Base-by-base conservation (phyloP, 2,113 vertebrate genomes). In the Sinocyclocheilus anshuiensis region DNA sequence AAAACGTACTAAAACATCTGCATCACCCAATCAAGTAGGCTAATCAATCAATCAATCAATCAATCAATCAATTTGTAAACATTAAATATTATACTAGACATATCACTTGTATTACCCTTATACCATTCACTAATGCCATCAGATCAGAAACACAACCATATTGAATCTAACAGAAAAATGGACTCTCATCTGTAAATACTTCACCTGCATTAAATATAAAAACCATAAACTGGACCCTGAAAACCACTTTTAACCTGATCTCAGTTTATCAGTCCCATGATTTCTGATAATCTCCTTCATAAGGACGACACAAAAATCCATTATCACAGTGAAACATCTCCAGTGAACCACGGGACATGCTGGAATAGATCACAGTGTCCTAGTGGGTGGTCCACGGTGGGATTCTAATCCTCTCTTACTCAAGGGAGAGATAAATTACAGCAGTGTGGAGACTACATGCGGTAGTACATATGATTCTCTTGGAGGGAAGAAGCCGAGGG, bases 401-500 rank as follows among this genome's bases (percentile, higher is more conserved):
- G 55, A 57, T 72, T 84, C 82, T 74, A 59, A 84, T 84, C 50
- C 50, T 74, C 7, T 74, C n/a, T 74, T 74, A 72, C 53, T 74
- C 67, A 42, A 74, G 13, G 67, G 69, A 59, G 26, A 74, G 82
- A 84, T 57, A 74, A 74, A 84, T 84, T 72, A 57, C 67, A 45
- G 12, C 82, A 8, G 67, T 39, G 29, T 20, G 69, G 69, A 57
- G 29, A 59, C 67, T 59, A 74, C 48, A 72, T 24, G 9, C 13
- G 13, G 69, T 42, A 74, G 82, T 84, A 74, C 22, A n/a, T 74
- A 83, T 85, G 84, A 71, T 74, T 84, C 50, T 83, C 89, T 77
- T 22, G 9, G 83, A 53, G 88, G 87, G 88, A 85, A 87, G 89
- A 86, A 89, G 0, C 86, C 72, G 42, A 87, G 90, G 89, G 82